Evolutionary conservation across 2,797 vertebrate species (phyloP).

Genomic region (Rousettus madagascariensis): DNA sequence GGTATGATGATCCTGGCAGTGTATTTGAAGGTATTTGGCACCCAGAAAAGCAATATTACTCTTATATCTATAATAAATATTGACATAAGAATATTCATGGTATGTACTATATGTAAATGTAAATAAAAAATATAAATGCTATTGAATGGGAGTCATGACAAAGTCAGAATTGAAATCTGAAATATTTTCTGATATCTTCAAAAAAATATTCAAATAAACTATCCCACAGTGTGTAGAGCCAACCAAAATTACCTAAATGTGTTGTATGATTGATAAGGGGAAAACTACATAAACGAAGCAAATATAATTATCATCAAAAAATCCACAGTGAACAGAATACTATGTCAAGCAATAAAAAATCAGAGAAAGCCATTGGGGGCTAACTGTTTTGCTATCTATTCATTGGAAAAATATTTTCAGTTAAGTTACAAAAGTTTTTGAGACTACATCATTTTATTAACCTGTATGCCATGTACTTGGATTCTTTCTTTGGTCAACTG

Average conservation of each 20-base stretch:
- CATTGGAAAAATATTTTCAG: neutral
- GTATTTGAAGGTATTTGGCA: neutral
- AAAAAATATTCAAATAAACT: neutral
- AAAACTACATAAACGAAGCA: neutral
- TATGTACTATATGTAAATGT: slow-evolving; percentile 18
- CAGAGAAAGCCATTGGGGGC: neutral
- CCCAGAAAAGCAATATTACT: neutral
- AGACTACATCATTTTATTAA: neutral
- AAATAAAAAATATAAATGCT: slow-evolving; percentile 2
- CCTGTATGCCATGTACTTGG: fast-evolving
- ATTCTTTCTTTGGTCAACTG: neutral
- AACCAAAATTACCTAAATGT: neutral
- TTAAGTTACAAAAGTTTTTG: neutral
- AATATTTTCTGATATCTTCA: neutral
- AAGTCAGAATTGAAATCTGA: neutral
- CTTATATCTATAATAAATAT: neutral
- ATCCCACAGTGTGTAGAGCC: neutral
- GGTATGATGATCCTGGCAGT: neutral
- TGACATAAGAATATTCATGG: neutral
- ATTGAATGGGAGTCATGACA: neutral
- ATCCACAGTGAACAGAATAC: neutral
- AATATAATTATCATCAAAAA: neutral
- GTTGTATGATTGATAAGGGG: neutral
- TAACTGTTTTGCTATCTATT: neutral
- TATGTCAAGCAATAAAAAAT: neutral